Evolutionary conservation across 53 echinoderm and acorn worm species (phyloP), one percentile per base, ranked within the genome.

Genomic region (Actinopyga echinites): DNA sequence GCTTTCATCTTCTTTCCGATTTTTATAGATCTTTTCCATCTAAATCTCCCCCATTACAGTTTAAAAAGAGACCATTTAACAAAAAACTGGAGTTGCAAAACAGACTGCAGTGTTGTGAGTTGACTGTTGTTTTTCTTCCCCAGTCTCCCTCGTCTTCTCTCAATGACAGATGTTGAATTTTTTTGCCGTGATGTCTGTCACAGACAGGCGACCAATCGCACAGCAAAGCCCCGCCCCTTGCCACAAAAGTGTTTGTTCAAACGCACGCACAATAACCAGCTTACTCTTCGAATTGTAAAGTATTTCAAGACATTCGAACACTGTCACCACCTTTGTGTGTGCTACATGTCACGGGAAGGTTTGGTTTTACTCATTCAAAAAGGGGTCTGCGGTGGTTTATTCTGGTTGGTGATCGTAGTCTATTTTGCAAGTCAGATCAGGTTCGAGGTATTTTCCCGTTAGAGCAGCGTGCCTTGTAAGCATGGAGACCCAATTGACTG

Each of bases 391-490:
- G 81, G 9, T 61, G 62, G 37, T 80, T 60, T 61, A 62, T 25
- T 59, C 62, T 80, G 60, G 60, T 80, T 80, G 81, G 81, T 23
- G 60, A 42, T 30, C 40, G 35, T 62, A 71, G 32, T 49, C 82
- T 79, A 63, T 80, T 92, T 92, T 89, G 92, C 92, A 92, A 92
- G 92, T 92, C 89, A 92, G 92, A 92, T 92, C 68, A 90, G 89
- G 64, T 60, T 55, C n/a, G 65, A 69, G 71, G 82, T 83, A 61
- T 56, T 61, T 79, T 80, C 63, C 81, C 55, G 78, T 78, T 78
- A 30, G 24, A 78, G 56, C 36, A 34, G 65, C 26, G 32, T 84
- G 57, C 52, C 44, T 49, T 83, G 59, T 65, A 84, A 84, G 57
- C 69, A 84, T 71, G 84, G 69, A 69, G n/a, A 74, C 73, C 42